phyloP scores from a whole-genome alignment of 2,113 vertebrate species.

The Trogon melanurus region DNA sequence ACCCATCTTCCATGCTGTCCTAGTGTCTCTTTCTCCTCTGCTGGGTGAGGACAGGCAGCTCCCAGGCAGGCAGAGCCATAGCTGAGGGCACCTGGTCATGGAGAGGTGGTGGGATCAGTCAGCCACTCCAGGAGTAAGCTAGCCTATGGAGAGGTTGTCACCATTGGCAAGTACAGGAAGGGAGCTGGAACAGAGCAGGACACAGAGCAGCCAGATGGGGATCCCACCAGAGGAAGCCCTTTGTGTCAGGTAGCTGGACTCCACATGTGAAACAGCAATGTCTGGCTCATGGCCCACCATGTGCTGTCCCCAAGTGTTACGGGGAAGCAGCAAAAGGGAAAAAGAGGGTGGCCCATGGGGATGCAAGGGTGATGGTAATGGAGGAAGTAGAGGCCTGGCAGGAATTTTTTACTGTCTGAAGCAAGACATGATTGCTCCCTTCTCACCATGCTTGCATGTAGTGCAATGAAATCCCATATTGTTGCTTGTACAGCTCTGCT shows the following conservation, averaged over 20 bases:
- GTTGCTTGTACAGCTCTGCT: not conserved
- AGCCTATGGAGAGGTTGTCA: not conserved
- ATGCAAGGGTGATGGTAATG: not conserved
- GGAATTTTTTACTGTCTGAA: not conserved
- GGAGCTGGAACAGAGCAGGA: not conserved
- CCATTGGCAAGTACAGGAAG: not conserved
- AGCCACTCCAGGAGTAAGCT: not conserved
- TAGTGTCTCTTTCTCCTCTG: not conserved
- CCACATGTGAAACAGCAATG: accelerated
- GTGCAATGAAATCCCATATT: accelerated
- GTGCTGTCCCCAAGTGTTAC: accelerated
- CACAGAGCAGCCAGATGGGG: not conserved
- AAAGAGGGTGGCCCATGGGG: not conserved
- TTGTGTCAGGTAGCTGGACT: not conserved
- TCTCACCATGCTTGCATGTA: accelerated
- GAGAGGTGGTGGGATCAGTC: not conserved
- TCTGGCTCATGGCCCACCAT: accelerated
- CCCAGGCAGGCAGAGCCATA: not conserved
- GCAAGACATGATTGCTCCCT: not conserved
- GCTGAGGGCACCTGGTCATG: accelerated
- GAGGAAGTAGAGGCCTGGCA: not conserved
- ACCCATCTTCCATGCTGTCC: not conserved
- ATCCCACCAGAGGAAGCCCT: not conserved
- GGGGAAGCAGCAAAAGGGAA: not conserved
- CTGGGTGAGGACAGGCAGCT: not conserved